Percentiles rank a stretch among this genome's conserved stretches.
Evolutionary conservation across 2,797 vertebrate species (phyloP).

Genomic region (Argentina silus): DNA sequence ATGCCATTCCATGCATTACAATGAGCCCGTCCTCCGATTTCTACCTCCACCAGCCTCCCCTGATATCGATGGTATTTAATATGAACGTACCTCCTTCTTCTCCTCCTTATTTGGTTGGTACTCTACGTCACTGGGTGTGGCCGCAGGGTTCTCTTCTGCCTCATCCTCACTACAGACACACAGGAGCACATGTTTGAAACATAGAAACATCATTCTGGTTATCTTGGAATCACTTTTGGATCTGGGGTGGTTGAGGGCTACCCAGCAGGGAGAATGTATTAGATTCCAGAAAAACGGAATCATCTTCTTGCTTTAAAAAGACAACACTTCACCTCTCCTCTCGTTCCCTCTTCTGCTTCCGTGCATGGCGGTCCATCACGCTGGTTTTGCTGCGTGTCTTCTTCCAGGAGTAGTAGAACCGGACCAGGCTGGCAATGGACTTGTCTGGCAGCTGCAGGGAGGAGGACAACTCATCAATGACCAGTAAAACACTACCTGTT

Average conservation of each 20-base stretch:
- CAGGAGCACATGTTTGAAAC: background rate
- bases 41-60: too few relatives aligned
- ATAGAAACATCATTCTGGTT: background rate
- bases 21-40: too few relatives aligned
- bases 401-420: constrained; percentile 98
- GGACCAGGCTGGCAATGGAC: constrained; percentile 93
- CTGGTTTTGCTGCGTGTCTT: constrained; percentile 96
- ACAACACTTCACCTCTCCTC: constrained; percentile 86
- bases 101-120: constrained; percentile 85
- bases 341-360: constrained; percentile 90
- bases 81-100: constrained; percentile 85
- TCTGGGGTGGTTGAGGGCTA: background rate
- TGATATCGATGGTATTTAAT: too few relatives aligned
- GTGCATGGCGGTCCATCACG: constrained; percentile 94
- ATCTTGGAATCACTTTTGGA: background rate
- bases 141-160: constrained; percentile 80
- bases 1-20: too few relatives aligned
- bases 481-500: background rate
- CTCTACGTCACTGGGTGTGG: constrained; percentile 80
- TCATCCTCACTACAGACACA: constrained; percentile 86
- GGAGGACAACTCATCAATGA: background rate
- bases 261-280: background rate
- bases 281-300: background rate
- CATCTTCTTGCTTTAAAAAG: background rate
- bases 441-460: constrained; percentile 88